Conservation (phyloP, 2,113 vertebrate species). For the Aspidoscelis tigris region DNA sequence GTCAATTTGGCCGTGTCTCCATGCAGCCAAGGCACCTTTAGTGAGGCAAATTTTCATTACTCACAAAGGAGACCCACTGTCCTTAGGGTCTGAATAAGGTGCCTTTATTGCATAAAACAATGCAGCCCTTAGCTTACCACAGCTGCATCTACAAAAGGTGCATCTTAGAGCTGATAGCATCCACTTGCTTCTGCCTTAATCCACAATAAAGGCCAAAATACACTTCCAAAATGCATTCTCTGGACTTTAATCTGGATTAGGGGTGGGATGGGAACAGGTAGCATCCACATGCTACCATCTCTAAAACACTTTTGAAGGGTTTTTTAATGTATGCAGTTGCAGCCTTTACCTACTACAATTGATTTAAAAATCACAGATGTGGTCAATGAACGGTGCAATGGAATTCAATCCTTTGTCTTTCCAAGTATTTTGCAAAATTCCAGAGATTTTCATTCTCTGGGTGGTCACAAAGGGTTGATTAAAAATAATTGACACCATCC, state of each 20-base stretch:
- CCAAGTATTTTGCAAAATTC: slow-evolving; percentile 1
- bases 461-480: background rate
- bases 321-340: too few relatives aligned
- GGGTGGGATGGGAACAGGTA: background rate
- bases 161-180: too few relatives aligned
- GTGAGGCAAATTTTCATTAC: too few relatives aligned
- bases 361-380: background rate
- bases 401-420: background rate
- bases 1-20: too few relatives aligned
- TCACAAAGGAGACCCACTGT: too few relatives aligned
- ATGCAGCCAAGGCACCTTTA: too few relatives aligned
- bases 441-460: slow-evolving; percentile 1
- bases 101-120: too few relatives aligned
- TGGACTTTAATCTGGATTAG: background rate
- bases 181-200: background rate
- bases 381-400: background rate
- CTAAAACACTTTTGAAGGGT: background rate
- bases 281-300: background rate
- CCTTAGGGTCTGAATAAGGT: too few relatives aligned
- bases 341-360: background rate
- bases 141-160: too few relatives aligned
- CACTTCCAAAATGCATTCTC: too few relatives aligned
- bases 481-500: slow-evolving; percentile 19
- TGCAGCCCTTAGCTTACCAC: too few relatives aligned
- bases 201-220: background rate